phyloP scores from a whole-genome alignment of 2,113 vertebrate genomes.

The Arvicanthis niloticus region DNA sequence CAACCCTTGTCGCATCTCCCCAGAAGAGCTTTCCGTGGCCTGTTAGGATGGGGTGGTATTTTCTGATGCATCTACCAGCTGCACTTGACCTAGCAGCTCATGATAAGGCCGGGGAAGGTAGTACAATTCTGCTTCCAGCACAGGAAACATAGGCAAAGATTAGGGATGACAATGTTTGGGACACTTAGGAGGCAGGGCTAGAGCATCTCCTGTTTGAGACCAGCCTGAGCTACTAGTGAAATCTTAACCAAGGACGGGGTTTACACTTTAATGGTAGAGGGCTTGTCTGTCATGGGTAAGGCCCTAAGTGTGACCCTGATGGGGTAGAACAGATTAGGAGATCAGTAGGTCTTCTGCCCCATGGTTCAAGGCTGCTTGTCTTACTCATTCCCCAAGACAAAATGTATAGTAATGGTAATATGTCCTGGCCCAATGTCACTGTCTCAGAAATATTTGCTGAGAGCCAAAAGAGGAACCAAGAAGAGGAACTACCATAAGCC shows the following conservation, averaged over 20 bases:
- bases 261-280: neutral
- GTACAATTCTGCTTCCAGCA: neutral
- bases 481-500: neutral
- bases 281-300: neutral
- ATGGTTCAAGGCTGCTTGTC: neutral
- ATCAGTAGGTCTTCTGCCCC: neutral
- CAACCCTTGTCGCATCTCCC: conserved; percentile 1
- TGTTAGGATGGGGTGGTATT: neutral
- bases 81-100: neutral
- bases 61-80: neutral
- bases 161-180: conserved; percentile 6
- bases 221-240: neutral
- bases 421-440: neutral
- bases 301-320: neutral
- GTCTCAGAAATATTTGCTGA: conserved; percentile 7
- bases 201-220: neutral
- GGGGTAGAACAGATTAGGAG: neutral
- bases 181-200: neutral
- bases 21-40: neutral
- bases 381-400: neutral
- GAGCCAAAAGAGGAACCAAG: neutral
- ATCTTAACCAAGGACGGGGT: neutral
- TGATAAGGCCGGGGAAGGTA: neutral
- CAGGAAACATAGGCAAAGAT: conserved; percentile 52
- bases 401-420: neutral